Percentiles rank a stretch among this genome's conserved stretches.
These are phyloP conservation scores for Tupaia chinensis DNA, from an alignment of 2,113 vertebrate genomes.

Conservation along the genomic window DNA sequence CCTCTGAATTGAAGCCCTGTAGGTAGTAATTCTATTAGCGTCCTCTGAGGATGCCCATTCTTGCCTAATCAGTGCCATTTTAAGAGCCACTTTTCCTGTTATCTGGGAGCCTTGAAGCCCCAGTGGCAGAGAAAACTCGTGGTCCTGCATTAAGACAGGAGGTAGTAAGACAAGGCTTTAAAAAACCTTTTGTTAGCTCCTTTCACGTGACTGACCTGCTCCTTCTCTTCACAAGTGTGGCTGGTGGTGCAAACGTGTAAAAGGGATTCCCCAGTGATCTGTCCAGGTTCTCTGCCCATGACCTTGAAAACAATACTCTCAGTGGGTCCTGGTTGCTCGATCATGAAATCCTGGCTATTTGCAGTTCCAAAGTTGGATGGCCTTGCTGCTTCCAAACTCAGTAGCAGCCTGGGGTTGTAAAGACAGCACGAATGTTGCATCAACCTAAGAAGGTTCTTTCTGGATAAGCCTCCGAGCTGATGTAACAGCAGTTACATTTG, in stretches of 20 bases:
- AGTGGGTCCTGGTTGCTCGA: background rate
- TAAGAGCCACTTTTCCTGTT: background rate
- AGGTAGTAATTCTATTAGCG: background rate
- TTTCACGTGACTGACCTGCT: background rate
- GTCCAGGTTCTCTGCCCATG: background rate
- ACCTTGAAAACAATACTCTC: background rate
- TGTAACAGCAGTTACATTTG: background rate
- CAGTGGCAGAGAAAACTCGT: background rate
- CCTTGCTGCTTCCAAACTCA: background rate
- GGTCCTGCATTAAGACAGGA: background rate
- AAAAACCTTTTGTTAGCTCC: background rate
- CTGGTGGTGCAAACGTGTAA: background rate
- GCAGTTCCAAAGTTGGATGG: background rate
- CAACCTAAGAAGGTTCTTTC: background rate
- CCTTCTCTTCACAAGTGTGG: constrained; percentile 12
- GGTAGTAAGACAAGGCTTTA: background rate
- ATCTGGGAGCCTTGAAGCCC: background rate
- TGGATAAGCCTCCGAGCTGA: background rate
- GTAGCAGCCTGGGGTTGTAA: background rate
- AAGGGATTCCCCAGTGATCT: background rate
- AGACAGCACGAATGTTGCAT: background rate
- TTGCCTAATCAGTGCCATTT: background rate
- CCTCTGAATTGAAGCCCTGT: background rate
- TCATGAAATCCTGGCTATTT: constrained; percentile 38
- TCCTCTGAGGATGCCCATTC: background rate